phyloP scores from a whole-genome alignment of 2,113 vertebrate species.

The Anhinga anhinga region DNA sequence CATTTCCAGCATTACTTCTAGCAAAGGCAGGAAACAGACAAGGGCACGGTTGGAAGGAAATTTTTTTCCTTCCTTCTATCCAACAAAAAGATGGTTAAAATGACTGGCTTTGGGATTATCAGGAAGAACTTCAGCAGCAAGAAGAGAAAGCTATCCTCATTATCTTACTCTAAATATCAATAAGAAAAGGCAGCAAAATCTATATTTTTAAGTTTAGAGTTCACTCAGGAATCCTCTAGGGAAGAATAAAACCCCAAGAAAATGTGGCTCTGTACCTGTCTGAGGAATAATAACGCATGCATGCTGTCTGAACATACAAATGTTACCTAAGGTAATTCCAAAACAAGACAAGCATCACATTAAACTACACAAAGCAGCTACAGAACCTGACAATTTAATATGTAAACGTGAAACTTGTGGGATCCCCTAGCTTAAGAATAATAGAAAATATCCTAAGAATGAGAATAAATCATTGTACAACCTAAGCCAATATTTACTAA shows the following conservation, averaged over 20 bases:
- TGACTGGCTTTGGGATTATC: neutral
- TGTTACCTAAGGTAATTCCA: neutral
- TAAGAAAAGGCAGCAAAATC: neutral
- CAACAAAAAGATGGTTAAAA: neutral
- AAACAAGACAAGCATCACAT: neutral
- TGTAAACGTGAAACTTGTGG: neutral
- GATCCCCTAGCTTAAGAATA: neutral
- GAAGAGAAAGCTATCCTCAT: neutral
- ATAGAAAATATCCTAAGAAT: neutral
- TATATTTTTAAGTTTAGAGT: neutral
- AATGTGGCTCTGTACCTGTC: fast-evolving
- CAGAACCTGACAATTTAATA: neutral
- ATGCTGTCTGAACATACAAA: neutral
- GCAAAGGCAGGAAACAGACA: neutral
- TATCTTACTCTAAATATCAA: neutral
- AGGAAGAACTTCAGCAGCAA: neutral
- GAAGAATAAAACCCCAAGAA: neutral
- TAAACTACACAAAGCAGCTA: neutral
- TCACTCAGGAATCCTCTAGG: neutral
- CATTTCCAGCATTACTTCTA: fast-evolving
- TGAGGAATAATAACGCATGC: neutral
- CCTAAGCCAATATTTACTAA: neutral
- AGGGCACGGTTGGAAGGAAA: neutral
- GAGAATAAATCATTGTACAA: neutral
- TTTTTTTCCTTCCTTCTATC: neutral